Base-by-base conservation (phyloP, 2,888 invertebrate species). In the Apamea anceps region DNA sequence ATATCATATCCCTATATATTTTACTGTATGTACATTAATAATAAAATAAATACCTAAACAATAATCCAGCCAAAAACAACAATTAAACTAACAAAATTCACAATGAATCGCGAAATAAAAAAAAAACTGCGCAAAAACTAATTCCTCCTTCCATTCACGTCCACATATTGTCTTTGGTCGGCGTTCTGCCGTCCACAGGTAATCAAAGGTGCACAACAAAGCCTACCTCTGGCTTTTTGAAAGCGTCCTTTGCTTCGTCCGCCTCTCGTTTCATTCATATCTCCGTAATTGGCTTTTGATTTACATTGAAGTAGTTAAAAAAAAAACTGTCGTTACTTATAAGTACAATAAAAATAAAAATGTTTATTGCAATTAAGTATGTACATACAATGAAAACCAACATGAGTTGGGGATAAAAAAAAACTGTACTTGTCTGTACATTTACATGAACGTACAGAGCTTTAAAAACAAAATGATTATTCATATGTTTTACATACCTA, bases 131-230 rank as follows among this genome's bases (percentile, higher is more conserved):
- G 82, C 82, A 87, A 91, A 91, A 91, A 90, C 88, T 91, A 91
- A 90, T 91, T 89, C 88, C 89, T 89, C 85, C 88, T 90, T 87
- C 89, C 87, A 89, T 91, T 91, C 89, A 86, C 81, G 75, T 90
- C 86, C 88, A 87, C 86, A 90, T 90, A 93, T 94, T 94, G 93
- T 94, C 92, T 92, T 91, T 88, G 86, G 87, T 80, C 89, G 88
- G 85, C 88, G 90, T 91, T 90, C 91, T 90, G 88, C 90, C 85
- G 90, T 86, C 89, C 89, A 90, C 89, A 92, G 93, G 95, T 96
- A 96, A 96, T 96, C 96, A 96, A 96, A 96, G 95, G 95, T 94
- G 93, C 93, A 94, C 93, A 91, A 96, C 95, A 95, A 96, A 96
- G 95, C 93, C 94, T 91, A 94, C 94, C 93, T 94, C 93, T 81